phyloP scores from a whole-genome alignment of 2,113 vertebrate species.

The Talpa occidentalis region DNA sequence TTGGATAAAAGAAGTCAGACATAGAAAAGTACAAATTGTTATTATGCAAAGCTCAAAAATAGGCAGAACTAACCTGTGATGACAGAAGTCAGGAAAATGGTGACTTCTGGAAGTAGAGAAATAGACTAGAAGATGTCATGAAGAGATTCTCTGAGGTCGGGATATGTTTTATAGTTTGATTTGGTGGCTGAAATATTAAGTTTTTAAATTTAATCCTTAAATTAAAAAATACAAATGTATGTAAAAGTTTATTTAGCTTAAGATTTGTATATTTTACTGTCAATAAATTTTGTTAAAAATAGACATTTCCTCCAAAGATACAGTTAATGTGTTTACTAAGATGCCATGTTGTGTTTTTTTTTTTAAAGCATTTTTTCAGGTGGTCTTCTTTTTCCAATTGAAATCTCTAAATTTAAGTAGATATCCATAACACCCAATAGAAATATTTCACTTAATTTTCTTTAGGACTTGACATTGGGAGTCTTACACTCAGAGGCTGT shows the following conservation, averaged over 20 bases:
- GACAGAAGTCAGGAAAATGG: constrained; percentile 10
- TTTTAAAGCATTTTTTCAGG: neutral
- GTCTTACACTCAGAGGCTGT: neutral
- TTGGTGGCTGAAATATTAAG: neutral
- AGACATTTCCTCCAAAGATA: neutral
- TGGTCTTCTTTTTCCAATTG: neutral
- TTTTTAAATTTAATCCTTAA: too few species aligned
- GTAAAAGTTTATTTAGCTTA: constrained; percentile 11
- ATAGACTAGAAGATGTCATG: neutral
- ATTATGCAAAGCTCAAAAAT: constrained; percentile 25
- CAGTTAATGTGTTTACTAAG: constrained; percentile 5
- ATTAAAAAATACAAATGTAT: neutral
- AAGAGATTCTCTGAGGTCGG: neutral
- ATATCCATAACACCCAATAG: neutral
- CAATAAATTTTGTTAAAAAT: neutral
- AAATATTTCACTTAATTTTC: neutral
- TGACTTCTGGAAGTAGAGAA: neutral
- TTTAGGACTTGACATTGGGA: neutral
- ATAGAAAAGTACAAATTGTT: neutral
- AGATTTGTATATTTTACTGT: neutral
- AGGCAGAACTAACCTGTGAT: neutral
- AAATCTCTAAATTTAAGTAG: constrained; percentile 46
- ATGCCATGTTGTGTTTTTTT: neutral
- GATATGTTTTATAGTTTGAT: constrained; percentile 5
- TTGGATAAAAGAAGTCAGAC: neutral